Base-by-base conservation (phyloP, 2,888 invertebrate species). In the Stenolophus ochropezus region DNA sequence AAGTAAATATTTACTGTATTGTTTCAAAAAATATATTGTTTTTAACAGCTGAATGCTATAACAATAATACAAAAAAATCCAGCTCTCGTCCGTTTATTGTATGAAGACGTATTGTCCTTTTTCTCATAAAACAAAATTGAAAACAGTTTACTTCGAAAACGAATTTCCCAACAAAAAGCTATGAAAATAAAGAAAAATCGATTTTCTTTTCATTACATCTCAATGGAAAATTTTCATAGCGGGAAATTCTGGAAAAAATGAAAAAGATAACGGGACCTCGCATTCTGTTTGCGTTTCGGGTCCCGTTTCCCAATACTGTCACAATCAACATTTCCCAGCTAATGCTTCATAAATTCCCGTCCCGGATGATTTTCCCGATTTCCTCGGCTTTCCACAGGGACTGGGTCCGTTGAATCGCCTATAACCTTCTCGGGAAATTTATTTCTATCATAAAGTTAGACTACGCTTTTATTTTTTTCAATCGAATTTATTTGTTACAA, bases 301-400 rank as follows among this genome's bases (percentile, higher is more conserved):
- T 61, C 18, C 33, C 65, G 27, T 69, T 33, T n/a, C 18, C 61
- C 65, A 69, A 69, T 69, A 69, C 27, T 27, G 65, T 27, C 65
- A 69, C 33, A 33, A 69, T 69, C 65, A 69, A 69, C 65, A 69
- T 69, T 69, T 69, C 6, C 65, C 27, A 16, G 18, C 65, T 69
- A 69, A 69, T 33, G 65, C 65, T 18, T 69, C 65, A 69, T 69
- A 69, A 69, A 69, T 69, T 69, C 27, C 61, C 61, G 3, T 61
- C 65, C 1, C 21, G 33, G 65, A 18, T 5, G 27, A 33, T 33
- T 69, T 69, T 69, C 20, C 27, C 65, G 27, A 69, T 69, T 69
- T 69, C 33, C 20, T 18, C 65, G 27, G 27, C 33, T 16, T 33
- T 69, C 33, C 25, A 61, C 14, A 14, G 11, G n/a, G 16, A 16